phyloP scores from a whole-genome alignment of 2,113 vertebrate genomes.

The Pterophyllum scalare region DNA sequence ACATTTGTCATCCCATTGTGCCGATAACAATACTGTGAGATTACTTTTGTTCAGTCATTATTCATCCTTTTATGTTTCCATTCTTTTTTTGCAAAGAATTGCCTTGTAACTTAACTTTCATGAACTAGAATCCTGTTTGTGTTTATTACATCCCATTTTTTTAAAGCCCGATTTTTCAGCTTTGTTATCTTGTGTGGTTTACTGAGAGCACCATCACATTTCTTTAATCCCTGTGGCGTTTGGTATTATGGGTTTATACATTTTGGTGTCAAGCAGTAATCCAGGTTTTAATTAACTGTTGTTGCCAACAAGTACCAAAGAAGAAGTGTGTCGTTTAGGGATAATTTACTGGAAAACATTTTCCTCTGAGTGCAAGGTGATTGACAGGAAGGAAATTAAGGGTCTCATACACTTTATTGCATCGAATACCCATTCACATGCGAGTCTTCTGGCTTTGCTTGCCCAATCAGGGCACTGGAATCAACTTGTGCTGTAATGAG shows the following conservation, averaged over 20 bases:
- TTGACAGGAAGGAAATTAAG: constrained; percentile 16
- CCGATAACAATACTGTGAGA: constrained; percentile 39
- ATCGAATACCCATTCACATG: constrained; percentile 6
- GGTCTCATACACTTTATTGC: not conserved
- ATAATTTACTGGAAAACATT: constrained; percentile 13
- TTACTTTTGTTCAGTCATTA: constrained; percentile 49
- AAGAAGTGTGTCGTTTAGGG: not conserved
- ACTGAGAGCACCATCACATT: not conserved
- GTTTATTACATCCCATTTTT: constrained; percentile 16
- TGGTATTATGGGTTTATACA: not conserved
- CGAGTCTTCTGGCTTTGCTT: not conserved
- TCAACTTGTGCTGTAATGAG: not conserved
- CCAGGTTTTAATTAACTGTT: not conserved
- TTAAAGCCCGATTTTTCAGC: constrained; percentile 13
- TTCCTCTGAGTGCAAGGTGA: not conserved
- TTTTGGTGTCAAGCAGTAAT: not conserved
- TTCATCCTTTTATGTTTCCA: constrained; percentile 54
- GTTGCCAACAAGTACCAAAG: not conserved
- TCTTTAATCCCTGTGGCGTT: not conserved
- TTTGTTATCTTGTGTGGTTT: constrained; percentile 4
- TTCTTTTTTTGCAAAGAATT: constrained; percentile 9
- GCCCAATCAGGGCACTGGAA: not conserved
- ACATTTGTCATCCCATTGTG: constrained; percentile 61
- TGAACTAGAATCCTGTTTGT: constrained; percentile 24
- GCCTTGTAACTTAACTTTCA: constrained; percentile 35